Percentiles rank a stretch among this genome's conserved stretches.
Conservation (phyloP, 1,140 invertebrate species). For the Drosophila nasuta region DNA sequence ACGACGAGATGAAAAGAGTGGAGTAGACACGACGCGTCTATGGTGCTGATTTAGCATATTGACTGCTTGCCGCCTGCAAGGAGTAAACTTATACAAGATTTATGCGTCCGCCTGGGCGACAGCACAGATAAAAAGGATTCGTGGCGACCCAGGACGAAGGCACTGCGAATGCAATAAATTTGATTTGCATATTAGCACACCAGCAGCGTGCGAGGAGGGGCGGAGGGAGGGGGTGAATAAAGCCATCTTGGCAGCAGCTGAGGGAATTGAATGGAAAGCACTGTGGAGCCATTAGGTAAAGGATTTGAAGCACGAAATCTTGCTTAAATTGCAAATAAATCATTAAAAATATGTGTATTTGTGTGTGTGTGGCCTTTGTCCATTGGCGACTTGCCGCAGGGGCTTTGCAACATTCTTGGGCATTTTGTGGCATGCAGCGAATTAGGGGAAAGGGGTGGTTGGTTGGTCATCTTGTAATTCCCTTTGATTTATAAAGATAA, state of each 20-base stretch:
- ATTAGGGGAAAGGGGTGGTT: not conserved
- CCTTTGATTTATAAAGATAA: slow-evolving; percentile 84
- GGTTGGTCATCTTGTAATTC: slow-evolving; percentile 62
- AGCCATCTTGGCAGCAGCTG: slow-evolving; percentile 31
- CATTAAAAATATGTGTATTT: slow-evolving; percentile 71
- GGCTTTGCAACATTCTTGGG: slow-evolving; percentile 66
- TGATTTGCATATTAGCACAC: slow-evolving; percentile 84
- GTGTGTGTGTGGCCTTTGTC: slow-evolving; percentile 20
- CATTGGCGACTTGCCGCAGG: slow-evolving; percentile 44
- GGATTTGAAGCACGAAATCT: slow-evolving; percentile 74
- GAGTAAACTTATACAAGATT: slow-evolving; percentile 82
- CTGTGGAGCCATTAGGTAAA: slow-evolving; percentile 64
- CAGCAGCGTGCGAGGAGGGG: too few species aligned
- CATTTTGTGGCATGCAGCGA: slow-evolving; percentile 51
- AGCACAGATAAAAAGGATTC: slow-evolving; percentile 78
- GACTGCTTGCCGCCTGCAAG: slow-evolving; percentile 70
- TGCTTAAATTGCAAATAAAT: slow-evolving; percentile 82
- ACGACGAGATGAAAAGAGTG: too few species aligned
- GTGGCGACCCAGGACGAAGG: slow-evolving; percentile 59
- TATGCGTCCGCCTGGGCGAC: slow-evolving; percentile 75
- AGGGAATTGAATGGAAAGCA: not conserved
- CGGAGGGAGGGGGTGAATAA: not conserved
- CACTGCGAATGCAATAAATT: slow-evolving; percentile 75
- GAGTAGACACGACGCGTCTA: slow-evolving; percentile 44
- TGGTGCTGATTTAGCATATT: slow-evolving; percentile 79